phyloP scores from a whole-genome alignment of 2,888 invertebrate species.

The Serripes groenlandicus region DNA sequence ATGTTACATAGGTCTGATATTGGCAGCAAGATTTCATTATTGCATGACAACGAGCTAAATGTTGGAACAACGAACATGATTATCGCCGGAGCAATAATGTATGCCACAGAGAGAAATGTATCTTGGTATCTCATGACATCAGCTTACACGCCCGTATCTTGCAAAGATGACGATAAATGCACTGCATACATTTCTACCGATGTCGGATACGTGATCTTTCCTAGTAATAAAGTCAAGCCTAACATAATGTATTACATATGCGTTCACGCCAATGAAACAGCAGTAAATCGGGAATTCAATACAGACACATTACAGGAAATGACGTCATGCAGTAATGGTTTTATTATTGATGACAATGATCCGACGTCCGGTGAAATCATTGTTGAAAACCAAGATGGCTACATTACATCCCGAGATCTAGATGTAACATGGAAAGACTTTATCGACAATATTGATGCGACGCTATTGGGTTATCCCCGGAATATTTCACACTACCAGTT shows the following conservation, averaged over 20 bases:
- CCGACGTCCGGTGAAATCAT: slow-evolving; percentile 26
- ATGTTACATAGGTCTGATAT: not conserved
- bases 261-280: slow-evolving; percentile 14
- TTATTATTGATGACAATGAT: slow-evolving; percentile 33
- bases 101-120: slow-evolving; percentile 39
- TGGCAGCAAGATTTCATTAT: not conserved
- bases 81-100: slow-evolving; percentile 31
- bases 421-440: slow-evolving; percentile 41
- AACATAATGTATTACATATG: slow-evolving; percentile 38
- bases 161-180: slow-evolving; percentile 26
- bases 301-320: slow-evolving; percentile 34
- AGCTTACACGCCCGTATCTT: slow-evolving; percentile 16
- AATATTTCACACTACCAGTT: not conserved
- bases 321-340: slow-evolving; percentile 47
- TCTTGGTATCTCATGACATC: slow-evolving; percentile 49
- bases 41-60: slow-evolving; percentile 47
- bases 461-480: slow-evolving; percentile 22
- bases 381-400: slow-evolving; percentile 27
- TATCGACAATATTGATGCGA: slow-evolving; percentile 35
- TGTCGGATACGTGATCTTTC: slow-evolving; percentile 27
- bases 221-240: not conserved
- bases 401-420: slow-evolving; percentile 7
- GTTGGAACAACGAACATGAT: slow-evolving; percentile 22
- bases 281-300: slow-evolving; percentile 21
- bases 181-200: slow-evolving; percentile 1